These are phyloP conservation scores for Gymnothorax reevesii DNA, from an alignment of 2,797 vertebrate genomes.

Conservation along the genomic window DNA sequence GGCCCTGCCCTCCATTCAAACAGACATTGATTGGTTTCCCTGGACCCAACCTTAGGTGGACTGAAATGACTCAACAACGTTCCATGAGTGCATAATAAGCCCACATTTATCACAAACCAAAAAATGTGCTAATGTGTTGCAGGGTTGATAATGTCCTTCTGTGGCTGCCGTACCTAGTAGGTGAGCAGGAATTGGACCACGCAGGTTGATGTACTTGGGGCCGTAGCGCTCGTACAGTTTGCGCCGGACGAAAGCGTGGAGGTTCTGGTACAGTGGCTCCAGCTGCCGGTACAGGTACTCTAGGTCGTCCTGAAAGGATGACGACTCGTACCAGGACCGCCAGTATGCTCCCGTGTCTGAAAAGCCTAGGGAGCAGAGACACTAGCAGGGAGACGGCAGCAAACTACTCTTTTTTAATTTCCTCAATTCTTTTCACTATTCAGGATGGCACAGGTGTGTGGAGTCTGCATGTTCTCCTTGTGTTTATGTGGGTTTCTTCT, in stretches of 20 bases:
- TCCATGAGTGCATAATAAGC: no score
- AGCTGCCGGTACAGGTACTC: conserved; percentile 81
- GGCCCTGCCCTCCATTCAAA: no score
- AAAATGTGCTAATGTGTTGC: neutral
- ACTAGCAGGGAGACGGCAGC: neutral
- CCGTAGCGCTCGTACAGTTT: conserved; percentile 86
- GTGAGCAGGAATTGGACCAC: conserved; percentile 95
- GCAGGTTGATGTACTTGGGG: conserved; percentile 89
- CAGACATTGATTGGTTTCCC: no score
- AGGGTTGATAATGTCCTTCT: neutral
- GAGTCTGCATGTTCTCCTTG: no score
- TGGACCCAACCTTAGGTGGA: no score
- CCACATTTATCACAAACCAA: neutral
- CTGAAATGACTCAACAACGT: no score
- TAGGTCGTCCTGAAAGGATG: conserved; percentile 78
- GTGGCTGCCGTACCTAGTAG: conserved; percentile 80
- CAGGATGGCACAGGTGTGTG: no score
- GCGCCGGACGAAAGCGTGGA: conserved; percentile 91
- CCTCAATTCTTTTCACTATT: no score
- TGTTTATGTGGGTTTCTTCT: no score
- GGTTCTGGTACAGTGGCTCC: conserved; percentile 88
- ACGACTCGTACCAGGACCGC: conserved; percentile 86
- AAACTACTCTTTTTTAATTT: neutral
- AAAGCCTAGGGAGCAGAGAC: conserved; percentile 69
- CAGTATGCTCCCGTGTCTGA: conserved; percentile 87